Conservation (phyloP, 2,888 invertebrate genomes). For the Eristalis pertinax region DNA sequence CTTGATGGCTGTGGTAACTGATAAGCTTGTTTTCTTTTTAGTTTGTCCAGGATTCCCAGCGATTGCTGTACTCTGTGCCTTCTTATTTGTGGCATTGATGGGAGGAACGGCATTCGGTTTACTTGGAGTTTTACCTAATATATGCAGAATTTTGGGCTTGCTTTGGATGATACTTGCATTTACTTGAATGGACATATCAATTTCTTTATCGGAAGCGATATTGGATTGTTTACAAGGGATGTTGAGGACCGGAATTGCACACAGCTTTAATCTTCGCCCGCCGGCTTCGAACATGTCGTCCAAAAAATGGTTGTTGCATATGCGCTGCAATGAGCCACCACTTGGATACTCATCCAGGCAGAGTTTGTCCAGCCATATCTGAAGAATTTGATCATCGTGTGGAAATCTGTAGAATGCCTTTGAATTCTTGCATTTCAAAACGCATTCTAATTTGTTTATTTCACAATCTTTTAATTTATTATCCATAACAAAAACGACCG, state of each 20-base stretch:
- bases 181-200: not conserved
- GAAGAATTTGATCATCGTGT: not conserved
- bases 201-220: not conserved
- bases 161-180: not conserved
- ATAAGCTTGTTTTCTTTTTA: not conserved
- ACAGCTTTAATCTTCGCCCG: not conserved
- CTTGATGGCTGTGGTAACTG: no score
- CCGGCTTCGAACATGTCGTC: not conserved
- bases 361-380: conserved; percentile 16
- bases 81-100: no score
- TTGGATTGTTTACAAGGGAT: not conserved
- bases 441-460: conserved; percentile 2
- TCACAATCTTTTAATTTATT: not conserved
- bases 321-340: not conserved
- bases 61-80: no score
- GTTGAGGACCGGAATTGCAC: conserved; percentile 6
- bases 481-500: not conserved
- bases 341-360: not conserved
- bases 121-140: not conserved
- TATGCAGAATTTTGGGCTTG: not conserved
- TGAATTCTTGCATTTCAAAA: conserved; percentile 6
- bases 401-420: conserved; percentile 12
- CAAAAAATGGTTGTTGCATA: conserved; percentile 21
- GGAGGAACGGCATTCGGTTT: no score
- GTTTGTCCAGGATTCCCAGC: not conserved